Base-by-base conservation (phyloP, 2,797 vertebrate species). In the Chrosomus eos region DNA sequence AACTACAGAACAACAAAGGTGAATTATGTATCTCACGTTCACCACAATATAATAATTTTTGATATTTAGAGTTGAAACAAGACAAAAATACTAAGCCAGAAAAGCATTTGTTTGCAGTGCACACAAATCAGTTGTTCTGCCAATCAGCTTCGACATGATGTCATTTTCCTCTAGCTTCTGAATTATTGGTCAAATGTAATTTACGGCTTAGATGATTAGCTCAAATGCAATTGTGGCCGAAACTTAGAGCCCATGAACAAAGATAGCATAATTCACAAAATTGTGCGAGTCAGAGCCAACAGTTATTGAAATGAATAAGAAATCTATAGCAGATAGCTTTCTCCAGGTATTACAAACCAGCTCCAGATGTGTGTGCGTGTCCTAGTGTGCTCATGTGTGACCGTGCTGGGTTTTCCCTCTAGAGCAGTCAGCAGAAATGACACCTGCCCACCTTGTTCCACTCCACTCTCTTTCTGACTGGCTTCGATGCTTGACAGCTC, bases 371-470 rank as follows among this genome's bases (percentile, higher is more conserved):
- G 55, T 40, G 53, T 73, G 48, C 10, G 43, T 36, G 38, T 76
- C 23, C 0, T 8, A 33, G 36, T 43, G 26, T 36, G 6, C 73
- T 26, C 36, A 53, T 71, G 33, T 60, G 64, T 77, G 64, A n/a
- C 33, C 3, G 3, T 43, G 31, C 19, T 0, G 5, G 4, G 33
- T 74, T 48, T 51, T 60, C 48, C 21, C 72, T 66, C 76, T 6
- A 1, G 13, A 40, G 51, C 53, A 51, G 66, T 51, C 43, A 75
- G 51, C 71, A 84, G 64, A 77, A 81, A 58, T 70, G 86, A 81
- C 86, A 76, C 40, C 60, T 68, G 70, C 70, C 73, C 70, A 67
- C 60, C 82, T 67, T 82, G 72, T 86, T 82, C 80, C 72, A 33
- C 64, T 68, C 40, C 73, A 70, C 60, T 75, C 53, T 70, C 55